Percentiles rank a stretch among this genome's conserved stretches.
phyloP scores from a whole-genome alignment of 30 jellyfish, hydroid and myxozoan genomes.

The Aurelia aurita region DNA sequence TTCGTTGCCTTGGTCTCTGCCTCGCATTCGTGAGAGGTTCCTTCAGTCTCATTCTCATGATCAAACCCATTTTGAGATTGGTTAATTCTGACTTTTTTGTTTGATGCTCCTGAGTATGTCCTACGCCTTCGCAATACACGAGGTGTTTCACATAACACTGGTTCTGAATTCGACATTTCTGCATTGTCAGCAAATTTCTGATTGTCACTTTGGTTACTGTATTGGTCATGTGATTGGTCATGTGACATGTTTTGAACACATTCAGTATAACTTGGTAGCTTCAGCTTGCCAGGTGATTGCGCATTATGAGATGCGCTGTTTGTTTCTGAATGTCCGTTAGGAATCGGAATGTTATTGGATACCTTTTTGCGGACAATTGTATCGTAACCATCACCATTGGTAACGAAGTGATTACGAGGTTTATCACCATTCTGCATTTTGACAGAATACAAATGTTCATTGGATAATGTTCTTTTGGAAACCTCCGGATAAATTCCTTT shows the following conservation, averaged over 20 bases:
- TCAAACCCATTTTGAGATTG: conserved; percentile 5
- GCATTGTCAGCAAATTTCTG: background rate
- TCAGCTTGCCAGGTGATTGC: background rate
- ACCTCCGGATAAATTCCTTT: background rate
- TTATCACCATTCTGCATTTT: background rate
- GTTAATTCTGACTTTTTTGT: conserved; percentile 25
- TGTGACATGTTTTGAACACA: conserved; percentile 21
- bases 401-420: background rate
- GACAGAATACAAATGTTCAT: background rate
- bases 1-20: background rate
- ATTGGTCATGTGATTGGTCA: background rate
- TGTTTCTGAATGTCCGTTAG: background rate
- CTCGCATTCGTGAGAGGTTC: background rate
- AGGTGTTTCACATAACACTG: conserved; percentile 46
- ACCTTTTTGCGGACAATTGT: background rate
- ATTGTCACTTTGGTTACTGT: conserved; percentile 1
- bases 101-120: conserved; percentile 60
- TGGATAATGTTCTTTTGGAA: background rate
- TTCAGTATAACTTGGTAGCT: conserved; percentile 46
- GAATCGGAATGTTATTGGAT: background rate
- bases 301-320: background rate
- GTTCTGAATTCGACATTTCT: conserved; percentile 7
- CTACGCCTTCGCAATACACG: conserved; percentile 64
- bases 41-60: background rate
- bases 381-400: background rate